Conservation (phyloP, 2,113 vertebrate species). For the Aspiorhynchus laticeps region DNA sequence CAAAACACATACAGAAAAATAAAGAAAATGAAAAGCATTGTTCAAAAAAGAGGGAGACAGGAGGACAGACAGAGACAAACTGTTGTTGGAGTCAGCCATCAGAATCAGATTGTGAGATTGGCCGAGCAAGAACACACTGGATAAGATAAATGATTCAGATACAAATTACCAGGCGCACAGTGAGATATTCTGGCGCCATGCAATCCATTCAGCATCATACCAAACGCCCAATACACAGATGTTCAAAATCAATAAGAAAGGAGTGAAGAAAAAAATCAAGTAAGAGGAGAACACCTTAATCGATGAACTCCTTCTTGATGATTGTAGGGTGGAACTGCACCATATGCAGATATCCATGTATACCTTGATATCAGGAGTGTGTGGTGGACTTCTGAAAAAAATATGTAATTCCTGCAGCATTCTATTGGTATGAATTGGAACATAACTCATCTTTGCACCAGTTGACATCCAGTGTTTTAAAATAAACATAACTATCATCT, state of each 20-base stretch:
- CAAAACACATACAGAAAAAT: conserved; percentile 34
- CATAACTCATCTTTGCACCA: background rate
- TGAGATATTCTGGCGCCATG: conserved; percentile 62
- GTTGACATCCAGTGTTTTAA: background rate
- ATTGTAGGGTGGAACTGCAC: conserved; percentile 53
- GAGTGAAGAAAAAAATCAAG: conserved; percentile 64
- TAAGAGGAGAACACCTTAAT: conserved; percentile 65
- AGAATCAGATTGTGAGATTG: conserved; percentile 50
- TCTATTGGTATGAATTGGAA: background rate
- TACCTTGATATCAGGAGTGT: background rate
- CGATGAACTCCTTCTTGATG: conserved; percentile 71
- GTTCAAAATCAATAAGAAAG: conserved; percentile 67
- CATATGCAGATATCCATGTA: background rate
- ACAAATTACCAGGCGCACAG: conserved; percentile 63
- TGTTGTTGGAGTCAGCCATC: conserved; percentile 36
- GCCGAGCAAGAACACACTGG: conserved; percentile 13
- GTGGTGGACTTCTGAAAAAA: conserved; percentile 2
- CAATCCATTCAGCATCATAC: conserved; percentile 57
- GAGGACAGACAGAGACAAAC: conserved; percentile 44
- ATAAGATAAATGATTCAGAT: conserved; percentile 55
- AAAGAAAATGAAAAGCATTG: background rate
- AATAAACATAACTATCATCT: background rate
- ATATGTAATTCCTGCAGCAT: no score
- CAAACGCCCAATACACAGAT: conserved; percentile 60
- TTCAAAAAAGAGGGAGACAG: conserved; percentile 29